Conservation (phyloP, 2,888 invertebrate species). For the Amaurobius ferox region DNA sequence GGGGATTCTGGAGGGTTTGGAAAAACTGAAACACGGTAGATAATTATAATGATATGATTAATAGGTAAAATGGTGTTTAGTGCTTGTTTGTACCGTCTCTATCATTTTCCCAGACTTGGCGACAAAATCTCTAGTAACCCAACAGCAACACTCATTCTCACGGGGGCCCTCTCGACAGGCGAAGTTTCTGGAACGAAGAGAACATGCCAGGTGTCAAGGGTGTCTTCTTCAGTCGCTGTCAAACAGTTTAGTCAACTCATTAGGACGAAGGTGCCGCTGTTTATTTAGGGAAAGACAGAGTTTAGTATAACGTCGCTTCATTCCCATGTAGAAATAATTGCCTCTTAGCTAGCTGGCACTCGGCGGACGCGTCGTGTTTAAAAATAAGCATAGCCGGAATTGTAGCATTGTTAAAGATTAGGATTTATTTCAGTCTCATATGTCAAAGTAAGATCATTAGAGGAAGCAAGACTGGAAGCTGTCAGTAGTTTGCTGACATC, state of each 20-base stretch:
- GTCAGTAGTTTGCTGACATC: background rate
- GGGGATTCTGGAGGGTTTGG: too few relatives aligned
- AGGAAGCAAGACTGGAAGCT: background rate
- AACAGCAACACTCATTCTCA: background rate
- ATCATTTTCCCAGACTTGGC: background rate
- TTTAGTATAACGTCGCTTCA: slow-evolving; percentile 9
- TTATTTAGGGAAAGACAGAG: slow-evolving; percentile 49
- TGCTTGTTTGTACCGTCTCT: too few relatives aligned
- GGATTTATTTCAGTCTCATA: background rate
- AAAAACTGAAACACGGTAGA: too few relatives aligned
- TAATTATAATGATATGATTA: too few relatives aligned
- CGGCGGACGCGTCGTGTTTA: slow-evolving; percentile 7
- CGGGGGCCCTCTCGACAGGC: slow-evolving; percentile 22
- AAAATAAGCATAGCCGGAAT: slow-evolving; percentile 23
- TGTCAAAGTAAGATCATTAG: background rate
- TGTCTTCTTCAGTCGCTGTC: slow-evolving; percentile 26
- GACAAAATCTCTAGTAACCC: too few relatives aligned
- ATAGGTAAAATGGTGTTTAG: too few relatives aligned
- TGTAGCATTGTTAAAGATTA: background rate
- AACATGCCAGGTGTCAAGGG: slow-evolving; percentile 23
- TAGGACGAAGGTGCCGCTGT: slow-evolving; percentile 32
- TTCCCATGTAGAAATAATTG: slow-evolving; percentile 51
- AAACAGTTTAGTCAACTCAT: slow-evolving; percentile 65
- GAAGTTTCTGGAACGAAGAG: slow-evolving; percentile 27
- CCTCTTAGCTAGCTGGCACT: slow-evolving; percentile 17